Evolutionary conservation across 1,140 invertebrate genomes (phyloP).

Genomic region (honey bee (Apis mellifera)): DNA sequence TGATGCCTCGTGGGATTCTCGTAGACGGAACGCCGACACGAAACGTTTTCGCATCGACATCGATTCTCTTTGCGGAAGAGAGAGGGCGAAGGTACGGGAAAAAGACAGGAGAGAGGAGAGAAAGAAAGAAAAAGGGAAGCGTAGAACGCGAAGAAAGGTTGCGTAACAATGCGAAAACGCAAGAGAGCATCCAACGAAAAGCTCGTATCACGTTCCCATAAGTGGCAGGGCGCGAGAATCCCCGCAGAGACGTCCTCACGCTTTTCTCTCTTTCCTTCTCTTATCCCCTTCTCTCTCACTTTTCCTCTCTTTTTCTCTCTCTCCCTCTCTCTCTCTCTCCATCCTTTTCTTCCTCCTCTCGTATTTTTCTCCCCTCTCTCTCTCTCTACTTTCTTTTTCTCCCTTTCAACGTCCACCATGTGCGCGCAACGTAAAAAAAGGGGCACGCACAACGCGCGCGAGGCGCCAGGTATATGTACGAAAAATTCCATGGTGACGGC

Average conservation of each 20-base stretch:
- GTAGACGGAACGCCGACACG: constrained; percentile 6
- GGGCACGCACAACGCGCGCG: constrained; percentile 33
- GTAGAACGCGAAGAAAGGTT: constrained; percentile 57
- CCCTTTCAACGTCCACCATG: not conserved
- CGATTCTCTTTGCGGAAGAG: constrained; percentile 67
- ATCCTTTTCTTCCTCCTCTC: not conserved
- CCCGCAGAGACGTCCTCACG: constrained; percentile 68
- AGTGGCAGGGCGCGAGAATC: constrained; percentile 70
- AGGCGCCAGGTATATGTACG: constrained; percentile 74
- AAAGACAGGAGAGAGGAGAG: not conserved
- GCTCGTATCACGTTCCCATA: constrained; percentile 75
- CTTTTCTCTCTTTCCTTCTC: constrained; percentile 21
- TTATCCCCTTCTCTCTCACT: not conserved
- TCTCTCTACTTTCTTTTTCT: too few relatives aligned
- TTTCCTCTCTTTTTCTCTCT: not conserved
- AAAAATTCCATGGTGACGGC: constrained; percentile 52
- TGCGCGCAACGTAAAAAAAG: constrained; percentile 27
- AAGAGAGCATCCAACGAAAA: constrained; percentile 73
- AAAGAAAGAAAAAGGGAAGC: constrained; percentile 3
- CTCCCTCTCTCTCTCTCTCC: not conserved
- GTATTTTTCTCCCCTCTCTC: not conserved
- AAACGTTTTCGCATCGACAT: constrained; percentile 56
- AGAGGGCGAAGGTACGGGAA: not conserved
- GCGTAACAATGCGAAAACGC: constrained; percentile 75
- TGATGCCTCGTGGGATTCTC: constrained; percentile 21